A percentile compares a stretch with the other conserved stretches of the same genome.
These are phyloP conservation scores for Sinonovacula constricta DNA, from an alignment of 1,140 invertebrate species.

Conservation along the genomic window DNA sequence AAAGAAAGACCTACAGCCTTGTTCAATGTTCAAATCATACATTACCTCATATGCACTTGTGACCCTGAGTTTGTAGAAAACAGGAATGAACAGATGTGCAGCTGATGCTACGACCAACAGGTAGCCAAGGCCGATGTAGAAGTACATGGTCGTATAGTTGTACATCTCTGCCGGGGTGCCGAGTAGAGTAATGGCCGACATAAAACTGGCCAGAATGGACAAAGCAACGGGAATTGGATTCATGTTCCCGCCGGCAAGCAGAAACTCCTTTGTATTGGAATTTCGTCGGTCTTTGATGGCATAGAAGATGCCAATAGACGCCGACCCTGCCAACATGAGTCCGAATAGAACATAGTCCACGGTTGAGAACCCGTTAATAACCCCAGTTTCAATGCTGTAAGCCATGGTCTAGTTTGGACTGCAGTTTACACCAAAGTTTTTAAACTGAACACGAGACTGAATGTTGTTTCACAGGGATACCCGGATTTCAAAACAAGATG, in stretches of 20 bases:
- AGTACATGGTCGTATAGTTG: conserved; percentile 68
- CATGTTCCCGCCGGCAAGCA: conserved; percentile 89
- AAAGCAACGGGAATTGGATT: conserved; percentile 74
- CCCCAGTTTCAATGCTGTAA: too few species aligned
- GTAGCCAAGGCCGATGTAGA: conserved; percentile 63
- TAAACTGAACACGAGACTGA: too few species aligned
- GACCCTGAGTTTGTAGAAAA: conserved; percentile 91
- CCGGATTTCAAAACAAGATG: too few species aligned
- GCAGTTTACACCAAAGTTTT: too few species aligned
- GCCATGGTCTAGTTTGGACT: too few species aligned
- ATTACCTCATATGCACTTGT: conserved; percentile 90
- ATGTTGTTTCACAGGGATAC: too few species aligned
- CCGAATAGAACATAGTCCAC: conserved; percentile 63
- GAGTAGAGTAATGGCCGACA: conserved; percentile 95
- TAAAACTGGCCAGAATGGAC: conserved; percentile 85
- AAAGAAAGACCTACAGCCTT: too few species aligned
- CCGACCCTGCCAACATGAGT: conserved; percentile 69
- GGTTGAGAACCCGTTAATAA: too few species aligned
- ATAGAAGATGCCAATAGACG: conserved; percentile 88
- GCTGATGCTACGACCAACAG: conserved; percentile 89
- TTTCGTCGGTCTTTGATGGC: conserved; percentile 90
- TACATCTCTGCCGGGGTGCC: conserved; percentile 81
- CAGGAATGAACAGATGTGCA: conserved; percentile 89
- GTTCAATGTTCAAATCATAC: too few species aligned
- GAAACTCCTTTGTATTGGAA: conserved; percentile 89